Evolutionary conservation across 92 coral and sea anemone genomes (phyloP), one percentile per base, ranked within the genome.

Genomic region (Parazoanthus atlanticus): DNA sequence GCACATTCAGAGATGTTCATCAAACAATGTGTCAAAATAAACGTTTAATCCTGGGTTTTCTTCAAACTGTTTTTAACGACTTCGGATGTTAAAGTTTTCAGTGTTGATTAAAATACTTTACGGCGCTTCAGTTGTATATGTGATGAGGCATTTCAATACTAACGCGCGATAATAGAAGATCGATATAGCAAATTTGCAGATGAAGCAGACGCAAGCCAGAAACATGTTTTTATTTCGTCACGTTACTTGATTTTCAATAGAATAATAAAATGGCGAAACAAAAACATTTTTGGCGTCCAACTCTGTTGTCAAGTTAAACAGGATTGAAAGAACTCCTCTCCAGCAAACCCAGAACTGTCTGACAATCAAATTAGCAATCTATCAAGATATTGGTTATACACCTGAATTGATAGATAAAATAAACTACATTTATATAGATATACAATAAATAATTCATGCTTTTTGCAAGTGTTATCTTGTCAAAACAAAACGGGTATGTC

Each of bases 241-340:
- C 54, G 36, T 78, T 78, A n/a, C 28, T 29, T 6, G 41, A 21
- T 47, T 21, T 40, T 46, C 65, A 23, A 17, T 47, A 16, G 1
- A 13, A 43, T 40, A 46, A 78, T 2, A 47, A 61, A 61, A 6
- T 4, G 31, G 34, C 33, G 65, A 43, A 78, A 78, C 49, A 76
- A 36, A 11, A 26, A 43, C 36, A 78, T 78, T 78, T 29, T 78
- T 78, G 82, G 82, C 82, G 31, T 43, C 2, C 52, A 47, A n/a
- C 31, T 78, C 19, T 78, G 82, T 78, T 46, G 65, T 15, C 82
- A 78, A 9, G 82, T 12, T 46, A 47, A 61, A 25, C 69, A 78
- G 36, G 61, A 15, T 10, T 47, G 7, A 19, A 47, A n/a, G 30
- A 64, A 43, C 6, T 25, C 21, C 10, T 78, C 34, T 46, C 65